These are phyloP conservation scores for Spermophilus dauricus DNA, from an alignment of 2,113 vertebrate genomes.

Conservation along the genomic window DNA sequence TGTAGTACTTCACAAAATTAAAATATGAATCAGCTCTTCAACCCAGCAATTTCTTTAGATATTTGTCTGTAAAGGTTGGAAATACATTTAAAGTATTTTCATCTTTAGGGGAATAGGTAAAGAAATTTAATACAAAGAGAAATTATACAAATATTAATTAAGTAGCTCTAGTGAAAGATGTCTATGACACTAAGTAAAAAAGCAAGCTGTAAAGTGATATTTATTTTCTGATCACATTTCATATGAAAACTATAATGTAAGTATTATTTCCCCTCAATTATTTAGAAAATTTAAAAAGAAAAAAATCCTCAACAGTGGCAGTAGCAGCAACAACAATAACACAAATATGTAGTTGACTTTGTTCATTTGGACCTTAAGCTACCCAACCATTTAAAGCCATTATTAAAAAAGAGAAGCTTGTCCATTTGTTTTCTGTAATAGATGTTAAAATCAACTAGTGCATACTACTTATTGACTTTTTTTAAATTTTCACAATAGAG, in stretches of 20 bases:
- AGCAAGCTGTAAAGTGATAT: neutral
- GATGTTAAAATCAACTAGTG: neutral
- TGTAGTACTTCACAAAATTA: slow-evolving; percentile 5
- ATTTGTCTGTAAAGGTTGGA: neutral
- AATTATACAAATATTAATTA: neutral
- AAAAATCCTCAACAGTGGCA: neutral
- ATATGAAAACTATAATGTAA: neutral
- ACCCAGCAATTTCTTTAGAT: slow-evolving; percentile 12
- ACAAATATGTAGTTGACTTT: neutral
- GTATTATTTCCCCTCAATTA: neutral
- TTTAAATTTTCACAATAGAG: neutral
- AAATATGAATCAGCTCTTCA: slow-evolving; percentile 31
- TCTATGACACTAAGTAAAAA: neutral
- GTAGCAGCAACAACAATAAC: neutral
- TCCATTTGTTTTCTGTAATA: neutral
- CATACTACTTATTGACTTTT: neutral
- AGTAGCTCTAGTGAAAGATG: neutral
- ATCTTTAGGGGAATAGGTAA: neutral
- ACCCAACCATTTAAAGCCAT: neutral
- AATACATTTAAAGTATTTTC: neutral
- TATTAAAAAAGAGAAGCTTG: neutral
- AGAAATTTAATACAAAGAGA: neutral
- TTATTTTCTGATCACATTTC: neutral
- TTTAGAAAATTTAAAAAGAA: neutral
- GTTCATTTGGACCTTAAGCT: neutral